Percentiles rank a stretch among this genome's conserved stretches.
phyloP scores from a whole-genome alignment of 2,888 invertebrate genomes.

The Napeogenes sylphis region DNA sequence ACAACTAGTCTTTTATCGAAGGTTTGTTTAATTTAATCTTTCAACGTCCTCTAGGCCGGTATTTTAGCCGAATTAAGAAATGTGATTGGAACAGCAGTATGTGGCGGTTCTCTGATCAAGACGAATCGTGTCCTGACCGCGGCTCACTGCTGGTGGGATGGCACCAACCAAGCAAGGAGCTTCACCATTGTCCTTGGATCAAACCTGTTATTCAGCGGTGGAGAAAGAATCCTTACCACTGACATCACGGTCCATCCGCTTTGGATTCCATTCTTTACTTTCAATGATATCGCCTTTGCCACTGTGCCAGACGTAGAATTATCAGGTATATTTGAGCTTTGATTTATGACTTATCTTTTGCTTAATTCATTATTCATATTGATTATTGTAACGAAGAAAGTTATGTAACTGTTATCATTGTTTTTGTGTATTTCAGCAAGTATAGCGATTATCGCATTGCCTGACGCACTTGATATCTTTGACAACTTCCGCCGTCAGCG shows the following conservation, averaged over 20 bases:
- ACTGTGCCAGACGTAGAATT: conserved; percentile 45
- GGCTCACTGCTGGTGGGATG: conserved; percentile 70
- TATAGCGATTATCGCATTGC: no score
- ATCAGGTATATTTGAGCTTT: conserved; percentile 41
- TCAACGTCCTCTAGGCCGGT: not conserved
- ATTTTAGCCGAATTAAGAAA: not conserved
- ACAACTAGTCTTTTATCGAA: no score
- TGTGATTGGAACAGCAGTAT: conserved; percentile 35
- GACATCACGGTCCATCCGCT: conserved; percentile 49
- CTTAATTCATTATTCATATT: not conserved
- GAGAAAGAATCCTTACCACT: conserved; percentile 50
- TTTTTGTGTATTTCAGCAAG: no score
- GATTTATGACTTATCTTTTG: not conserved
- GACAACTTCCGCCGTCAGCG: no score
- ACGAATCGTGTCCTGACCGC: conserved; percentile 57
- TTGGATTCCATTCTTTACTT: conserved; percentile 50
- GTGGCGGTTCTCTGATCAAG: conserved; percentile 62
- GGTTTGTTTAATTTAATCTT: no score
- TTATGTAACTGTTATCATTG: no score
- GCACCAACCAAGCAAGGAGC: conserved; percentile 46
- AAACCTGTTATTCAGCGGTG: conserved; percentile 57
- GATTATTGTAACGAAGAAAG: not conserved
- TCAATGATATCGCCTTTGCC: conserved; percentile 57
- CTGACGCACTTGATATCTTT: no score
- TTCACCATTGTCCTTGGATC: conserved; percentile 65